Conservation (phyloP, 1,140 invertebrate species). For the Hyles euphorbiae region DNA sequence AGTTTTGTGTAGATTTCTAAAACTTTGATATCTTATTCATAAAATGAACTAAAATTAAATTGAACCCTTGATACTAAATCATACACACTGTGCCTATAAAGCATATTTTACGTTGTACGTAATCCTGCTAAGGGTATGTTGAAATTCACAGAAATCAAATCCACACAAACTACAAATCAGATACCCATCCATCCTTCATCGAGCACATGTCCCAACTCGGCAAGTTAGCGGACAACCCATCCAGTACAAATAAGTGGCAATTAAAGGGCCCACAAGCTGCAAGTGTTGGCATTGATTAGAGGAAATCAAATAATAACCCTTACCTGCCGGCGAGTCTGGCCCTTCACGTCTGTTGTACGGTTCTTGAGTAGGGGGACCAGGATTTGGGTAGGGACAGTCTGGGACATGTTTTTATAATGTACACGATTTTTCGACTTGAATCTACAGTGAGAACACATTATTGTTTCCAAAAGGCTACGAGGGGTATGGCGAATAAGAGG, state of each 20-base stretch:
- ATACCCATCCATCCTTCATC: too few species aligned
- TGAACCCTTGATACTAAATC: neutral
- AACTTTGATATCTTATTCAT: too few species aligned
- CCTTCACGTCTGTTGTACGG: conserved; percentile 15
- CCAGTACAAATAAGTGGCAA: conserved; percentile 16
- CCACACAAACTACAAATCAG: neutral
- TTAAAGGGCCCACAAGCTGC: conserved; percentile 10
- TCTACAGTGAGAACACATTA: too few species aligned
- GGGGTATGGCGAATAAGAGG: too few species aligned
- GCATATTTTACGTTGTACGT: neutral
- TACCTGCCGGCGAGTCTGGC: conserved; percentile 4
- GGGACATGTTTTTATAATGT: too few species aligned
- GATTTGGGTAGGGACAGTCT: neutral
- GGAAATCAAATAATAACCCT: conserved; percentile 43
- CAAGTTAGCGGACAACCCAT: neutral
- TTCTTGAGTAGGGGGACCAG: conserved; percentile 22
- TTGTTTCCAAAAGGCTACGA: too few species aligned
- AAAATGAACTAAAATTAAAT: too few species aligned
- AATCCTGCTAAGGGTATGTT: neutral
- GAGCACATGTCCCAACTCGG: too few species aligned
- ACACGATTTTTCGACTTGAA: too few species aligned
- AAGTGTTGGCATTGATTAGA: conserved; percentile 33
- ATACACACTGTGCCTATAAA: neutral
- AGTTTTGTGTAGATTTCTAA: too few species aligned
- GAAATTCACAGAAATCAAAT: too few species aligned